Evolutionary conservation across 2,888 invertebrate genomes (phyloP).

Genomic region (Zeuzera pyrina): DNA sequence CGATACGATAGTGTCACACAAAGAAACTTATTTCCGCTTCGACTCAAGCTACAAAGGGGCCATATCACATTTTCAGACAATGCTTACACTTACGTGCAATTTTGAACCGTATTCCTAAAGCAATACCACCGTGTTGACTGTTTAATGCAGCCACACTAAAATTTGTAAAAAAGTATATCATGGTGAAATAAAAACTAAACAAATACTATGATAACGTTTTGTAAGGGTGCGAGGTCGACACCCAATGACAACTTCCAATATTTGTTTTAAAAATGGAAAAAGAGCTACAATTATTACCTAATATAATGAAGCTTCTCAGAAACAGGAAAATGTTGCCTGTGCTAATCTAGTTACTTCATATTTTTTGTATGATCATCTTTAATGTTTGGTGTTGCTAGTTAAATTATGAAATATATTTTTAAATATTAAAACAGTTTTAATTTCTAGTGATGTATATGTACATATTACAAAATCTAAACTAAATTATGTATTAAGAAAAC

Average conservation of each 20-base stretch:
- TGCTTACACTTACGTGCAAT: constrained; percentile 9
- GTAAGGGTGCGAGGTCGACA: constrained; percentile 66
- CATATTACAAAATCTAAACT: too few species aligned
- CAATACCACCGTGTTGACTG: background rate
- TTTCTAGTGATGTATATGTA: too few species aligned
- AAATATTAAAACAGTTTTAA: too few species aligned
- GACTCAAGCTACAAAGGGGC: constrained; percentile 44
- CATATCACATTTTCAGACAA: constrained; percentile 29
- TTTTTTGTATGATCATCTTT: too few species aligned
- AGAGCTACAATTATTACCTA: constrained; percentile 24
- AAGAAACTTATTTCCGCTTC: constrained; percentile 69
- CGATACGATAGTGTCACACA: constrained; percentile 64
- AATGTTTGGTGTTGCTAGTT: too few species aligned
- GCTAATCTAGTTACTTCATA: too few species aligned
- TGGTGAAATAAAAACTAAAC: constrained; percentile 67
- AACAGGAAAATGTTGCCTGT: too few species aligned
- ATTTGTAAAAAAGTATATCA: constrained; percentile 49
- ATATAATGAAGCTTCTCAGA: constrained; percentile 22
- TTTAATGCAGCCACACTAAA: background rate
- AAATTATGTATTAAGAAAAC: too few species aligned
- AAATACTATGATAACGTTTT: constrained; percentile 67
- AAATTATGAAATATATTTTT: too few species aligned
- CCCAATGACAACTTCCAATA: constrained; percentile 47
- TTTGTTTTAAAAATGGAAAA: constrained; percentile 17
- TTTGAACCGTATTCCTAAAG: constrained; percentile 17